A percentile compares a stretch with the other conserved stretches of the same genome.
These are phyloP conservation scores for Cyanoramphus novaezelandiae DNA, from an alignment of 2,113 vertebrate genomes.

Conservation along the genomic window DNA sequence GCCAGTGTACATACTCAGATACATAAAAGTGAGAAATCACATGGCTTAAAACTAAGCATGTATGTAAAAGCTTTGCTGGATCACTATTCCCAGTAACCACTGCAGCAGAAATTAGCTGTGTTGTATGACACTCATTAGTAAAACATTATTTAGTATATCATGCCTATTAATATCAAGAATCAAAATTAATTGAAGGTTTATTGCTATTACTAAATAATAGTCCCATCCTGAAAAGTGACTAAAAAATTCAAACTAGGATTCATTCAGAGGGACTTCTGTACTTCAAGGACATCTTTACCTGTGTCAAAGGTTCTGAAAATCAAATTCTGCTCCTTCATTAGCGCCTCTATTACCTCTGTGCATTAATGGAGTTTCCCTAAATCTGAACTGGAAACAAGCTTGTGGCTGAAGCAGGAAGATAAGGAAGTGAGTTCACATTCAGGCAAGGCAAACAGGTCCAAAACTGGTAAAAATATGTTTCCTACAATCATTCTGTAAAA, in stretches of 20 bases:
- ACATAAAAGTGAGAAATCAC: not conserved
- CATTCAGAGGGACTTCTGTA: not conserved
- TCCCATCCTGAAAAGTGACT: not conserved
- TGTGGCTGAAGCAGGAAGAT: not conserved
- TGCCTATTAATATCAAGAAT: not conserved
- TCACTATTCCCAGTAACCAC: not conserved
- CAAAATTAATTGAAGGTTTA: not conserved
- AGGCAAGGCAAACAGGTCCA: not conserved
- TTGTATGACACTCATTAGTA: not conserved
- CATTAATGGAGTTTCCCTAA: not conserved
- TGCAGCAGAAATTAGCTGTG: not conserved
- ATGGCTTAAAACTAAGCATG: not conserved
- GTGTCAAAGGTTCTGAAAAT: not conserved
- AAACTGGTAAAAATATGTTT: not conserved
- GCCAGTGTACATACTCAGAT: fast-evolving
- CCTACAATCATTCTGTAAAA: not conserved
- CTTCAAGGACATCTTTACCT: not conserved
- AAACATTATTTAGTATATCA: not conserved
- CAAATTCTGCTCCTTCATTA: not conserved
- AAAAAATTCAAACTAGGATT: not conserved
- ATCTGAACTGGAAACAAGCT: not conserved
- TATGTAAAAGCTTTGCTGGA: not conserved
- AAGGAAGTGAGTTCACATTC: not conserved
- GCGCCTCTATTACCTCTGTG: not conserved
- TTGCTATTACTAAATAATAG: not conserved